Conservation (phyloP, 2,888 invertebrate species). For the Drosophila phalerata region DNA sequence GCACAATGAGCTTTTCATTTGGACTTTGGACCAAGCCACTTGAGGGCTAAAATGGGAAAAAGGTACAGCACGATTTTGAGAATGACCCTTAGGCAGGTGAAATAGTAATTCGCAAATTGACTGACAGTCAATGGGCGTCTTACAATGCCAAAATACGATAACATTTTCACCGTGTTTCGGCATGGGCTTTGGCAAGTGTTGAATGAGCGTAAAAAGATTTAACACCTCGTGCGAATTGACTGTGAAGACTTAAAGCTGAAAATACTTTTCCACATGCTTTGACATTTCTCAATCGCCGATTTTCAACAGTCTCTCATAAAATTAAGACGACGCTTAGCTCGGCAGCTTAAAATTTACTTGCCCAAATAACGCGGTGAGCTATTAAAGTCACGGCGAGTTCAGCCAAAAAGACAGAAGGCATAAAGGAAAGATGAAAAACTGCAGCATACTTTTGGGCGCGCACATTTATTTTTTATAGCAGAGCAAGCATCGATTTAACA, state of each 20-base stretch:
- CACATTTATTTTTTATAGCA: constrained; percentile 65
- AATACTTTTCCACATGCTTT: constrained; percentile 10
- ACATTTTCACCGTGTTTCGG: constrained; percentile 35
- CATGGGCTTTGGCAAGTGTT: constrained; percentile 31
- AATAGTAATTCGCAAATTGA: constrained; percentile 76
- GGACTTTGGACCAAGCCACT: constrained; percentile 26
- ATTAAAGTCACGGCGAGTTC: constrained; percentile 70
- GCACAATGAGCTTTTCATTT: constrained; percentile 46
- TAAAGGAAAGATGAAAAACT: constrained; percentile 26
- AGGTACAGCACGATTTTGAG: constrained; percentile 25
- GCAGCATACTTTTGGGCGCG: constrained; percentile 47
- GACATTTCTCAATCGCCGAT: constrained; percentile 3
- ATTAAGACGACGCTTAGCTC: constrained; percentile 36
- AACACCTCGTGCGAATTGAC: constrained; percentile 52
- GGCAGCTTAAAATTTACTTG: constrained; percentile 26
- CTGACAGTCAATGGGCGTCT: constrained; percentile 63
- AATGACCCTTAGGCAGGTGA: constrained; percentile 64
- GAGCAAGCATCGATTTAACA: constrained; percentile 29
- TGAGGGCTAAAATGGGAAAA: constrained; percentile 20
- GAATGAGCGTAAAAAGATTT: constrained; percentile 49
- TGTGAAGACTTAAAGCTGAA: constrained; percentile 2
- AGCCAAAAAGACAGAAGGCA: constrained; percentile 13
- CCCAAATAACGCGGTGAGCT: constrained; percentile 29
- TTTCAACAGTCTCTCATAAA: constrained; percentile 37
- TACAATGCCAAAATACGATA: constrained; percentile 49